phyloP scores from a whole-genome alignment of 35 echinoderm and acorn worm genomes.

The Heliocidaris tuberculata region DNA sequence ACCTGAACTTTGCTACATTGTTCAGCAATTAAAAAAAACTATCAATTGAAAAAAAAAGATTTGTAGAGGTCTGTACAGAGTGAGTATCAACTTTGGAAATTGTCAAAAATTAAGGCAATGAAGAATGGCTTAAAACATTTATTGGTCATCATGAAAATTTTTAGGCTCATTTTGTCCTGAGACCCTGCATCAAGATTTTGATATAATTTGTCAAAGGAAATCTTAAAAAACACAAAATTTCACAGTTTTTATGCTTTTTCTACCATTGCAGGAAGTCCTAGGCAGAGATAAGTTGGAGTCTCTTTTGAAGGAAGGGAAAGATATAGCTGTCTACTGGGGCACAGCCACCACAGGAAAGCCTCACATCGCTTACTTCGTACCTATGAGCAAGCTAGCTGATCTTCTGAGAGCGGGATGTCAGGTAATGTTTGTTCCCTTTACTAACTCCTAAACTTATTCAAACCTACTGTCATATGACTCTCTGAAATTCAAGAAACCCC shows the following conservation, averaged over 20 bases:
- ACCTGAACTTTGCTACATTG: too few relatives aligned
- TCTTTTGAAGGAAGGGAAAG: conserved; percentile 79
- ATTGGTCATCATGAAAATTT: too few relatives aligned
- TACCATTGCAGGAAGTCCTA: conserved; percentile 70
- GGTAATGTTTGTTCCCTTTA: conserved; percentile 37
- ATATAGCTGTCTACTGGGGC: conserved; percentile 94
- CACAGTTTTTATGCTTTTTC: background rate
- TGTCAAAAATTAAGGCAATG: too few relatives aligned
- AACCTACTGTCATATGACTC: background rate
- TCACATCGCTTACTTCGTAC: conserved; percentile 98
- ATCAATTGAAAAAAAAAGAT: too few relatives aligned
- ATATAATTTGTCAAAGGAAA: background rate
- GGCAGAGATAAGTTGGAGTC: conserved; percentile 80
- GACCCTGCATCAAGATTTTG: background rate
- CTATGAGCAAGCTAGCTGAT: conserved; percentile 97
- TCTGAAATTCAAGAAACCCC: too few relatives aligned
- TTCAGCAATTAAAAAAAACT: too few relatives aligned
- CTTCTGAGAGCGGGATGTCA: conserved; percentile 93
- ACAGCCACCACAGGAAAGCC: conserved; percentile 98
- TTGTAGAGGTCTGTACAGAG: too few relatives aligned
- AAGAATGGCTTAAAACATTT: too few relatives aligned
- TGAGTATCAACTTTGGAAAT: too few relatives aligned
- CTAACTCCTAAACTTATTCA: background rate
- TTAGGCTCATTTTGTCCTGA: too few relatives aligned
- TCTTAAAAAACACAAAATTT: background rate